phyloP scores from a whole-genome alignment of 2,888 invertebrate genomes.

The Eudasyphora cyanicolor region DNA sequence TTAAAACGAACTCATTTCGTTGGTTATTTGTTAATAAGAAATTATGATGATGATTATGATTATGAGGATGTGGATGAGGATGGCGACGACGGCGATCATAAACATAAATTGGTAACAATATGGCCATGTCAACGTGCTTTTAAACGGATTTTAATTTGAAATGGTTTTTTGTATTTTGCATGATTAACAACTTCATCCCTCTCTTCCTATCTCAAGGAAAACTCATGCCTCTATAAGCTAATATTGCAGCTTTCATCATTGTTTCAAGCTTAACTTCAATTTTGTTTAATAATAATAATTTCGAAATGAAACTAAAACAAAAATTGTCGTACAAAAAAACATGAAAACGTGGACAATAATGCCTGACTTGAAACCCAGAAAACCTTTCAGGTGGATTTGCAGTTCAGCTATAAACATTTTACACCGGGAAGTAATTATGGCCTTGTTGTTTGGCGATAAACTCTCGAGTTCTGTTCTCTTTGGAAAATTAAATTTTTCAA shows the following conservation, averaged over 20 bases:
- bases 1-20: background rate
- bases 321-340: slow-evolving; percentile 53
- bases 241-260: background rate
- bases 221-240: too few species aligned
- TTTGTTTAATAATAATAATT: slow-evolving; percentile 33
- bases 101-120: background rate
- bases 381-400: background rate
- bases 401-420: background rate
- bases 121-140: slow-evolving; percentile 19
- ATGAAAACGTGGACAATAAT: too few species aligned
- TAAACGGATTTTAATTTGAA: slow-evolving; percentile 2
- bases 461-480: background rate
- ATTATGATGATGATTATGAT: background rate
- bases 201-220: too few species aligned
- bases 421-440: background rate
- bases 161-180: too few species aligned
- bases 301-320: slow-evolving; percentile 24
- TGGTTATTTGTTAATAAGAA: background rate
- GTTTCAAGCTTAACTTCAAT: slow-evolving; percentile 47
- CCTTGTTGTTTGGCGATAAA: background rate
- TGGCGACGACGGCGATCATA: too few species aligned
- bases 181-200: too few species aligned
- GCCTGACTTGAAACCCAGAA: background rate
- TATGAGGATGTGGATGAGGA: too few species aligned
- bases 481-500: background rate